Base-by-base conservation (phyloP, 2,888 invertebrate genomes). In the Drosophila leonis region DNA sequence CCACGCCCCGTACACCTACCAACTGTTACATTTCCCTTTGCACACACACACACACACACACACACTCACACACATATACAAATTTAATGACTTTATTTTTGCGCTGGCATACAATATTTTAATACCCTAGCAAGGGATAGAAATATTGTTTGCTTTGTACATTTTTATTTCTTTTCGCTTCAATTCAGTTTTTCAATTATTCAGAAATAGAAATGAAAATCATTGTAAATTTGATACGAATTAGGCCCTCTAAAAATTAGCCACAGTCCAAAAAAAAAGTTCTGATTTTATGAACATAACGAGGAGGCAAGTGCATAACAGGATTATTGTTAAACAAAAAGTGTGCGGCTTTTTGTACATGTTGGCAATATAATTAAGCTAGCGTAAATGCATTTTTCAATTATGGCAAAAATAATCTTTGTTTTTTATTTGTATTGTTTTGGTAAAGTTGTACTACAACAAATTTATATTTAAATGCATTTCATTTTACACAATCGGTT, bases 1-100 rank as follows among this genome's bases (percentile, higher is more conserved):
- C 52, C 37, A 33, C 33, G 41, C 55, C 57, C 15, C 35, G 6
- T 20, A 24, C 44, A 55, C 74, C 49, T 66, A 64, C 33, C 51
- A 48, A 27, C 52, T 41, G 52, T 27, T 57, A 49, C 59, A 63
- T 75, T 56, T 46, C 65, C 29, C 63, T 55, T 59, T 63, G n/a
- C n/a, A n/a, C 68, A 70, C 68, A 70, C 44, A 46, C 52, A 33
- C 27, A 15, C 37, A 56, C 44, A 42, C 42, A 6, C 42, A 24
- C 42, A 24, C 20, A 44, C 13, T 13, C 44, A 15, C 13, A 24
- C 15, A 15, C 4, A 65, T 54, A 65, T 77, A 80, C 66, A 75
- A 80, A 88, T 90, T 88, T 87, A 86, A 86, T 86, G 90, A 88
- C 86, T 88, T 90, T 86, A 90, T 86, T 90, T 89, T 77, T 82